Evolutionary conservation across 2,888 invertebrate species (phyloP), one percentile per base, ranked within the genome.

Genomic region (Melikaiella ostensackeni): DNA sequence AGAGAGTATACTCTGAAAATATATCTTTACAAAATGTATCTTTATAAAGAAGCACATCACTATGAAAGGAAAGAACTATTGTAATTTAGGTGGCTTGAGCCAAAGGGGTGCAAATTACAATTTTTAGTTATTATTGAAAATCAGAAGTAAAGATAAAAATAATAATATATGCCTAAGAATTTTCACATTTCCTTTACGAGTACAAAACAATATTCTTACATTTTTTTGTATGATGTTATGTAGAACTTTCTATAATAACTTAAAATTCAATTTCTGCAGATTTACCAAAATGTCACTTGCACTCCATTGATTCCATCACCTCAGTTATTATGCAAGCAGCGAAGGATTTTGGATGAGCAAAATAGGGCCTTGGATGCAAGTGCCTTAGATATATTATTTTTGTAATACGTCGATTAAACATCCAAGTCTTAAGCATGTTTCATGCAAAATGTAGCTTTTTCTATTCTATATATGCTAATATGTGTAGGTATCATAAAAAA

Each of bases 331-430:
- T 46, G 8, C 24, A 33, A 66, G 27, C 7, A 75, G 76, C 50
- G 21, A 80, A 74, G 21, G 21, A 2, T 59, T 1, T 64, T 64
- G 21, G 21, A 64, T 38, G 6, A 24, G 42, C 24, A 16, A 38
- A 42, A 64, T 64, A 21, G 24, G 42, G 81, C 76, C 79, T 80
- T 77, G 76, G 75, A 75, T 76, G 75, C 79, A 81, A 82, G 82
- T 80, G 81, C 82, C 82, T 82, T 79, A 79, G 78, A 81, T 57
- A 66, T 66, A 81, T 81, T 81, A 82, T 81, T 82, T 82, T 81
- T 79, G 77, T 82, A 81, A 81, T 79, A 80, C 75, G 76, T 81
- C 78, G 78, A 78, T 64, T 82, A 76, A 77, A 78, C 46, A 30
- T 78, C 50, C 55, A 75, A 78, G 24, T 70, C 59, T 64, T 76